Evolutionary conservation across 2,797 vertebrate species (phyloP).

Genomic region (Neosalanx taihuensis): DNA sequence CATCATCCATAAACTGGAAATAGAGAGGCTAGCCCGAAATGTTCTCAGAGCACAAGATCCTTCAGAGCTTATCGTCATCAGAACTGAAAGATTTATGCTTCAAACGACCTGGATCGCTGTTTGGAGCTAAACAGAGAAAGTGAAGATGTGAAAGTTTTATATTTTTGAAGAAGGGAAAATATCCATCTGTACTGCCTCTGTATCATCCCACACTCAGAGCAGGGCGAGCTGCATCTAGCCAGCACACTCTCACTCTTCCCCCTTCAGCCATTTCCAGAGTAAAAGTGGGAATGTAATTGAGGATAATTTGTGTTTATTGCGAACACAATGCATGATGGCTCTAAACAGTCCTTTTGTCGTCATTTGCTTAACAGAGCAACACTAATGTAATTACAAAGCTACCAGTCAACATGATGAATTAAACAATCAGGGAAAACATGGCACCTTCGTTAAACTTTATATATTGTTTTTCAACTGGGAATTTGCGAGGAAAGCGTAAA

Average conservation of each 20-base stretch:
- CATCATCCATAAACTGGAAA: constrained; percentile 50
- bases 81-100: constrained; percentile 21
- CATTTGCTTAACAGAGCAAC: constrained; percentile 15
- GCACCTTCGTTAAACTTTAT: not conserved
- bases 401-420: not conserved
- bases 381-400: constrained; percentile 3
- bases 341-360: constrained; percentile 12
- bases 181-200: constrained; percentile 17
- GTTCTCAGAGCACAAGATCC: constrained; percentile 40
- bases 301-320: constrained; percentile 34
- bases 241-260: constrained; percentile 8
- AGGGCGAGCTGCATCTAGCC: constrained; percentile 9
- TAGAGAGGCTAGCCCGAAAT: constrained; percentile 26
- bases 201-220: constrained; percentile 14
- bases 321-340: constrained; percentile 23
- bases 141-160: constrained; percentile 33
- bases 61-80: constrained; percentile 10
- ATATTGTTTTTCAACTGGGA: not conserved
- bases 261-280: constrained; percentile 9
- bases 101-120: constrained; percentile 27
- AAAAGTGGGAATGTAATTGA: constrained; percentile 31
- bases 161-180: not conserved
- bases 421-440: too few relatives aligned
- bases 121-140: constrained; percentile 22
- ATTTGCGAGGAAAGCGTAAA: too few relatives aligned